Evolutionary conservation across 2,797 vertebrate genomes (phyloP).

Genomic region (Malacoctenus gilli): DNA sequence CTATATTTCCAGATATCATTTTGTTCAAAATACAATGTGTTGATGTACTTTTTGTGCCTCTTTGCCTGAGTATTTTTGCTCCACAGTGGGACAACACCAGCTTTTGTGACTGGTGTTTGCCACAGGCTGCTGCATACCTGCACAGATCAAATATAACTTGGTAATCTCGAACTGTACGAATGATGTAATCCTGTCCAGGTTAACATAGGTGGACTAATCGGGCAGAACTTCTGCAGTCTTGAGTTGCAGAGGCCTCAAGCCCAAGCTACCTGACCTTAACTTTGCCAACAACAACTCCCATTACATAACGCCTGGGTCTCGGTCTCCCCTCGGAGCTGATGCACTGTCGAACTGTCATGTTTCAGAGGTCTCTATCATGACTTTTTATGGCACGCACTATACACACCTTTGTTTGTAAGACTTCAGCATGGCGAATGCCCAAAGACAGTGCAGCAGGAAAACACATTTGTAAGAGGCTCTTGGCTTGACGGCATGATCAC

Average conservation of each 20-base stretch:
- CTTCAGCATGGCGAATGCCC: neutral
- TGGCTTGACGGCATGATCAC: conserved; percentile 25
- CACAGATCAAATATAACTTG: conserved; percentile 61
- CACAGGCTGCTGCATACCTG: conserved; percentile 34
- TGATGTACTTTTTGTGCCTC: neutral
- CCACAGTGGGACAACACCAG: conserved; percentile 4
- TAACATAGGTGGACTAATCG: conserved; percentile 62
- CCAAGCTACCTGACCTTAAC: conserved; percentile 62
- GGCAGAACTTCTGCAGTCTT: conserved; percentile 41
- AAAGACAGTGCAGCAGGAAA: neutral
- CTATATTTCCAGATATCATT: neutral
- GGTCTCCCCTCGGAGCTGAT: conserved; percentile 37
- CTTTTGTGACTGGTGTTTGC: conserved; percentile 18
- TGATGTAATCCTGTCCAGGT: conserved; percentile 57
- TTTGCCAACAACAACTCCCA: conserved; percentile 52
- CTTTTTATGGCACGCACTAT: conserved; percentile 6
- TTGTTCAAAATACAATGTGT: neutral
- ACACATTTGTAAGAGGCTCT: neutral
- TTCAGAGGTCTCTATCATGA: conserved; percentile 40
- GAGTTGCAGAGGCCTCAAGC: conserved; percentile 32
- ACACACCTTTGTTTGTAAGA: conserved; percentile 4
- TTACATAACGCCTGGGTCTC: conserved; percentile 62
- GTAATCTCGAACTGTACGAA: conserved; percentile 60
- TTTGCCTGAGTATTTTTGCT: conserved; percentile 9
- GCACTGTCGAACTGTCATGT: conserved; percentile 29